phyloP scores from a whole-genome alignment of 2,888 invertebrate genomes.

The Sialis fuliginosa region DNA sequence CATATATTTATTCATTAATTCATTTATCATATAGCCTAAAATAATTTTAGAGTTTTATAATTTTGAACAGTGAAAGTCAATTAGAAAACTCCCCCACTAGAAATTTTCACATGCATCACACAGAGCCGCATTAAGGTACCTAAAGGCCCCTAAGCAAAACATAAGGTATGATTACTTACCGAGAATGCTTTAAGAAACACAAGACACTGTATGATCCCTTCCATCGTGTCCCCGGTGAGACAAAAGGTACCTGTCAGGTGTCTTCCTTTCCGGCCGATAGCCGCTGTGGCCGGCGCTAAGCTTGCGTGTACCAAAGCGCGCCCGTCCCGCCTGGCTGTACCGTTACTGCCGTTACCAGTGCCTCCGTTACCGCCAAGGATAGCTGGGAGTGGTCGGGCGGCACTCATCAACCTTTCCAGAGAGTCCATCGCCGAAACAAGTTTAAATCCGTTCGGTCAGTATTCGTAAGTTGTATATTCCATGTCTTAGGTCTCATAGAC shows the following conservation, averaged over 20 bases:
- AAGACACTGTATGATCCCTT: slow-evolving; percentile 81
- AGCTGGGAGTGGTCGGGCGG: slow-evolving; percentile 47
- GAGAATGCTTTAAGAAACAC: slow-evolving; percentile 85
- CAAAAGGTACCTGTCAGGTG: slow-evolving; percentile 79
- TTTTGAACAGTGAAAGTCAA: too few species aligned
- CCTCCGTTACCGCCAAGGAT: slow-evolving; percentile 31
- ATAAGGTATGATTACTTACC: slow-evolving; percentile 40
- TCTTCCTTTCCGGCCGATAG: slow-evolving; percentile 59
- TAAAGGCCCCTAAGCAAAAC: too few species aligned
- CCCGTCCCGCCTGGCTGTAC: slow-evolving; percentile 35
- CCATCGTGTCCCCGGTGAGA: slow-evolving; percentile 82
- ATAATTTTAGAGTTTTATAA: too few species aligned
- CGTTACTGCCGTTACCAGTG: slow-evolving; percentile 33
- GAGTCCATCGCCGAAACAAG: slow-evolving; percentile 47
- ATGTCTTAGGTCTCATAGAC: too few species aligned
- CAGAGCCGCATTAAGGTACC: too few species aligned
- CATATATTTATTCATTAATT: too few species aligned
- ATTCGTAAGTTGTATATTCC: too few species aligned
- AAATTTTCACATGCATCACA: too few species aligned
- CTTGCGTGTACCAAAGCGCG: slow-evolving; percentile 65
- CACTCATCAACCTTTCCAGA: slow-evolving; percentile 60
- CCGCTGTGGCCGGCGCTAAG: slow-evolving; percentile 42
- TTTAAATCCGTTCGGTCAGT: too few species aligned
- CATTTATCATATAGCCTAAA: too few species aligned
- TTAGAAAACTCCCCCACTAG: too few species aligned